phyloP scores from a whole-genome alignment of 2,888 invertebrate genomes.

The Lysandra coridon region DNA sequence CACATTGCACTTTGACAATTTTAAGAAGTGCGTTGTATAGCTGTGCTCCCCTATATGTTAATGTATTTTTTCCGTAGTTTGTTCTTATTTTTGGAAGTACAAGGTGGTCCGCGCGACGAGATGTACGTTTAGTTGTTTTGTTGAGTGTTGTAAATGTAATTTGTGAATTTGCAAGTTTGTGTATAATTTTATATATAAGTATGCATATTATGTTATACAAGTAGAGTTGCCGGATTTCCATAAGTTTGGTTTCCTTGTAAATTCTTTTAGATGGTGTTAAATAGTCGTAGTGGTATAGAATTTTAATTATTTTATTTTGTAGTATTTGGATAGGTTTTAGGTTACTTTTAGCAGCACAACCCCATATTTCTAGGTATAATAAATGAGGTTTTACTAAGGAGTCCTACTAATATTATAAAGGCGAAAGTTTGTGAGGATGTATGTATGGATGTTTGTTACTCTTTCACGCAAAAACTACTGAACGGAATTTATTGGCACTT shows the following conservation, averaged over 20 bases:
- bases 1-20: too few relatives aligned
- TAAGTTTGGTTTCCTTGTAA: conserved; percentile 29
- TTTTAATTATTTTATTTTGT: conserved; percentile 34
- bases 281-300: conserved; percentile 24
- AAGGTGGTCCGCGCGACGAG: conserved; percentile 12
- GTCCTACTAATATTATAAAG: not conserved
- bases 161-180: conserved; percentile 10
- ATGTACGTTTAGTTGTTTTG: not conserved
- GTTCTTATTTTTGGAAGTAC: not conserved
- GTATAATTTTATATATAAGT: conserved; percentile 21
- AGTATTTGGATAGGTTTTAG: conserved; percentile 26
- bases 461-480: too few relatives aligned
- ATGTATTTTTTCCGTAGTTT: not conserved
- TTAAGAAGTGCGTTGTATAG: too few relatives aligned
- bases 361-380: conserved; percentile 34
- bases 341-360: conserved; percentile 31
- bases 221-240: conserved; percentile 31
- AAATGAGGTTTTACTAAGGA: conserved; percentile 36
- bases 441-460: too few relatives aligned
- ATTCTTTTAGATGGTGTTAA: conserved; percentile 22
- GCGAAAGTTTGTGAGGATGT: too few relatives aligned
- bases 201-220: conserved; percentile 29
- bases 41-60: not conserved
- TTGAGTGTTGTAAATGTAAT: not conserved
- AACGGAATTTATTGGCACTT: too few relatives aligned